These are phyloP conservation scores for Sycophaga agraensis DNA, from an alignment of 1,140 invertebrate species.

Conservation along the genomic window DNA sequence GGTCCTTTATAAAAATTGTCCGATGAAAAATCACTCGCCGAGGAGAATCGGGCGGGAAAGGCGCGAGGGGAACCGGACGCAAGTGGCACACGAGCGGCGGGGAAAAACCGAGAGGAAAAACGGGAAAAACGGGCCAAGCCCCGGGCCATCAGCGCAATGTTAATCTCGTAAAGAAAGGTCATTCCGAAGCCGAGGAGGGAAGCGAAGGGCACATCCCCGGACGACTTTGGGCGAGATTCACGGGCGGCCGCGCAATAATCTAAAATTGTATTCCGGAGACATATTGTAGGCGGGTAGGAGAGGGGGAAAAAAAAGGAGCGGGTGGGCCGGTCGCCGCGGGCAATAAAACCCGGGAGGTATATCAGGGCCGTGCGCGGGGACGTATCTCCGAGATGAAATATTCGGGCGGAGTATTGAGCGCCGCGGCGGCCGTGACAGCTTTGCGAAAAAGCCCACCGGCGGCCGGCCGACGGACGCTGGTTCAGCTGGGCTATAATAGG, in stretches of 20 bases:
- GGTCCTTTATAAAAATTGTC: too few relatives aligned
- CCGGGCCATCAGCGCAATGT: too few relatives aligned
- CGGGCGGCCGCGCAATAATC: not conserved
- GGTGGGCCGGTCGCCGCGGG: not conserved
- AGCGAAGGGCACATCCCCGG: too few relatives aligned
- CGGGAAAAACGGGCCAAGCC: too few relatives aligned
- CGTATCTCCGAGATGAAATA: constrained; percentile 15
- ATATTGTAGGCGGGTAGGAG: constrained; percentile 24
- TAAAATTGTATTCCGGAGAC: constrained; percentile 25
- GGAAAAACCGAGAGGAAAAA: too few relatives aligned
- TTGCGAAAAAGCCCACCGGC: constrained; percentile 39
- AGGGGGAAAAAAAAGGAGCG: too few relatives aligned
- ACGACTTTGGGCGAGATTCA: constrained; percentile 8
- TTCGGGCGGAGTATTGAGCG: constrained; percentile 19
- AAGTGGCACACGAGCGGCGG: too few relatives aligned
- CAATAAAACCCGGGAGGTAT: constrained; percentile 6
- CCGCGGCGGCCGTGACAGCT: constrained; percentile 26
- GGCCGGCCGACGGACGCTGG: too few relatives aligned
- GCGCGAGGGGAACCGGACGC: too few relatives aligned
- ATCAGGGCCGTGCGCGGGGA: not conserved
- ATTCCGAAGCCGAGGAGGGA: not conserved
- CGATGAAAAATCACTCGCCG: too few relatives aligned
- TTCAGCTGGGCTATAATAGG: constrained; percentile 50
- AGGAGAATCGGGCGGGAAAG: too few relatives aligned
- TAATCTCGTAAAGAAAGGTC: not conserved